Conservation (phyloP, 2,797 vertebrate species). For the Lates japonicus region DNA sequence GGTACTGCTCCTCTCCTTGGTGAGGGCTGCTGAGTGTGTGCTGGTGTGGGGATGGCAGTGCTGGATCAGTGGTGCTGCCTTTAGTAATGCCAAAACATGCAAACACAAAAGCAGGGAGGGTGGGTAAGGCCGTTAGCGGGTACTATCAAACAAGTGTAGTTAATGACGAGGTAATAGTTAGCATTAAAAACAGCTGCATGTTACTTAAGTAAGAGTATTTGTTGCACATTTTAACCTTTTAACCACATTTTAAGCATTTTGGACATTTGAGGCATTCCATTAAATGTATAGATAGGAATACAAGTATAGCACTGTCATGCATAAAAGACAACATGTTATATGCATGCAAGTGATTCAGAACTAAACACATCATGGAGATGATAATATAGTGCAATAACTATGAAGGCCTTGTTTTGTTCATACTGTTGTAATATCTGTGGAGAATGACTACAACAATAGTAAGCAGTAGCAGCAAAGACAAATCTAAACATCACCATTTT, state of each 20-base stretch:
- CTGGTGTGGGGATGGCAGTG: constrained; percentile 56
- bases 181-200: constrained; percentile 31
- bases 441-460: constrained; percentile 9
- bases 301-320: constrained; percentile 11
- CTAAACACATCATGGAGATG: constrained; percentile 7
- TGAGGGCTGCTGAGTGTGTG: constrained; percentile 56
- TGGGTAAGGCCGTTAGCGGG: constrained; percentile 68
- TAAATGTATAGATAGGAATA: neutral
- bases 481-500: neutral
- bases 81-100: constrained; percentile 85
- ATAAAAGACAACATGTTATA: constrained; percentile 2
- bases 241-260: too few relatives aligned
- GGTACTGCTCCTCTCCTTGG: constrained; percentile 60
- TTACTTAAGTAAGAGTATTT: neutral
- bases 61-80: constrained; percentile 75
- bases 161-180: constrained; percentile 42
- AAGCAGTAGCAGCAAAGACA: constrained; percentile 1
- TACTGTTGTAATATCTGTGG: constrained; percentile 3
- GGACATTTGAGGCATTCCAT: neutral
- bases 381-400: neutral
- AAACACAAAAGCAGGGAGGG: constrained; percentile 85
- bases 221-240: neutral
- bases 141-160: constrained; percentile 42
- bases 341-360: neutral
- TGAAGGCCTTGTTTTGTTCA: constrained; percentile 6